Base-by-base conservation (phyloP, 2,888 invertebrate species). In the Calameuta pallipes region DNA sequence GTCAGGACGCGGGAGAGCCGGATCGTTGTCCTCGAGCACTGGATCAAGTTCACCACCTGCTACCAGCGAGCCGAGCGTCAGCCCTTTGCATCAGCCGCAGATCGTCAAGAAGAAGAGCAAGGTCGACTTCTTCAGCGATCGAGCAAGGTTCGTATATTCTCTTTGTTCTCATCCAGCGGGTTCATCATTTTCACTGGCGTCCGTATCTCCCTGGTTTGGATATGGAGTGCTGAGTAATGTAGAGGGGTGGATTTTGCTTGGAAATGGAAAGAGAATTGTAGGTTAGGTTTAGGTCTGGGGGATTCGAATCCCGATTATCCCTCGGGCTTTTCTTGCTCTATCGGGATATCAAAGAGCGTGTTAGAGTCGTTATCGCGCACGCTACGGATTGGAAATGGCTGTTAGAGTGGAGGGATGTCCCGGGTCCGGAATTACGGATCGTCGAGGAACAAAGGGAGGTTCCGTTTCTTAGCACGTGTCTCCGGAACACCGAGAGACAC, bases 41-140 rank as follows among this genome's bases (percentile, higher is more conserved):
- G 96, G 95, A 37, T 96, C 96, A 70, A 96, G 96, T 80, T 96
- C 97, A 9, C 96, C 97, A 79, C 96, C 97, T 68, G 95, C 95
- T n/a, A 94, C 95, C 36, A 96, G 96, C 85, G 96, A 95, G 83
- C 94, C 95, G 31, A 95, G 95, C 84, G 93, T 95, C 80, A 96
- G 96, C 82, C 96, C 96, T 15, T 94, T 94, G 69, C 96, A 96
- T 90, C 90, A 91, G 82, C 90, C 92, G 35, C 93, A 94, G 87
- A 92, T 92, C 82, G 92, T 92, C 85, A 95, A 96, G 93, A 95
- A 95, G 92, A 95, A 96, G 92, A 94, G 94, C 87, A 96, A 96
- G 91, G 93, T 95, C 81, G 97, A 97, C 89, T 94, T 96, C 86
- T 94, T 96, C 90, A 95, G 96, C 79, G 96, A 97, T 90, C 94